Percentiles rank a stretch among this genome's conserved stretches.
Evolutionary conservation across 2,888 invertebrate species (phyloP).

Genomic region (Galerucella nymphaeae): DNA sequence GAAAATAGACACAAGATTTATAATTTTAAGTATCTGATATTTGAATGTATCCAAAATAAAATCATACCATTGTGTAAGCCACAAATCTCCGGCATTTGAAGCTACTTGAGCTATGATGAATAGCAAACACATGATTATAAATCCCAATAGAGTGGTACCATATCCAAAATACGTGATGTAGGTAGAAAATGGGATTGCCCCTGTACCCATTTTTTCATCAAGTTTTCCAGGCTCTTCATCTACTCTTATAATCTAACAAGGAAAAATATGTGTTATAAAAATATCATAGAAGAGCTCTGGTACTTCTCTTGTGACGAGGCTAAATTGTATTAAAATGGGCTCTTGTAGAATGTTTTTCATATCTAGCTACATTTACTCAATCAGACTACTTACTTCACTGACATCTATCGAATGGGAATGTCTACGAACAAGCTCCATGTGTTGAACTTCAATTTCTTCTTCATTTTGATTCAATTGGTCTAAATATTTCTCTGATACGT

Average conservation of each 20-base stretch:
- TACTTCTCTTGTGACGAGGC: too few species aligned
- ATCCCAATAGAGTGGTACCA: conserved; percentile 71
- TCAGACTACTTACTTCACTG: conserved; percentile 50
- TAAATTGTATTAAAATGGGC: too few species aligned
- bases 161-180: conserved; percentile 78
- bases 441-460: conserved; percentile 49
- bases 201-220: conserved; percentile 74
- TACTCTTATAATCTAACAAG: conserved; percentile 15
- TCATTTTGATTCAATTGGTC: conserved; percentile 49
- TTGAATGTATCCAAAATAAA: too few species aligned
- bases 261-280: background rate
- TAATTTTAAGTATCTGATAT: background rate
- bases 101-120: conserved; percentile 75
- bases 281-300: too few species aligned
- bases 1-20: conserved; percentile 4
- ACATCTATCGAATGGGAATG: conserved; percentile 54
- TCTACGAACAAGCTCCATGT: conserved; percentile 35
- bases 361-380: too few species aligned
- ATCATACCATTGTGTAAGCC: conserved; percentile 79
- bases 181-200: conserved; percentile 71
- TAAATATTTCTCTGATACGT: conserved; percentile 67
- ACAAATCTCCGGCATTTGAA: conserved; percentile 80
- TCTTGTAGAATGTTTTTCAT: too few species aligned
- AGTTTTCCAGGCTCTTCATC: conserved; percentile 69
- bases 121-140: conserved; percentile 68